Percentiles rank a stretch among this genome's conserved stretches.
phyloP scores from a whole-genome alignment of 2,113 vertebrate species.

The Malurus alboscapulatus region DNA sequence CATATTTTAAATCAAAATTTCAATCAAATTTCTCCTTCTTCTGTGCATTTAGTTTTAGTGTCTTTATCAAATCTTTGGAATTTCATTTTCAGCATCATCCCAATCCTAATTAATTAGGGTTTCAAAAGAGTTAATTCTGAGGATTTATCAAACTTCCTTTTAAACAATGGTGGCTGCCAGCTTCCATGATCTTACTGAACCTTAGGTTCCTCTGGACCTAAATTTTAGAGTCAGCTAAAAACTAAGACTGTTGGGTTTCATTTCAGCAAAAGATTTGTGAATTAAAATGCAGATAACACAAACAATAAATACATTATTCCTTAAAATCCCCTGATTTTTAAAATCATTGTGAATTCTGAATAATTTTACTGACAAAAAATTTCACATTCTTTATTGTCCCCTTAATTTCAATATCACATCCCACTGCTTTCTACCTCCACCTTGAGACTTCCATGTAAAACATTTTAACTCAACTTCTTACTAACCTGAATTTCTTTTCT shows the following conservation, averaged over 20 bases:
- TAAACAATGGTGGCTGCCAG: not conserved
- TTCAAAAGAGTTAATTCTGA: not conserved
- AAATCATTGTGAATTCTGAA: not conserved
- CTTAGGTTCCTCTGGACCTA: not conserved
- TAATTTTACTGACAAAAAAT: not conserved
- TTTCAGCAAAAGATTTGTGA: not conserved
- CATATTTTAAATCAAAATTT: not conserved
- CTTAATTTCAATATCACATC: not conserved
- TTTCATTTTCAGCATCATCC: not conserved
- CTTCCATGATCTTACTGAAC: not conserved
- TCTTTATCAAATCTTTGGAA: not conserved
- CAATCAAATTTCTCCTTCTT: not conserved
- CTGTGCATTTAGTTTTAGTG: not conserved
- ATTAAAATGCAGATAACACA: not conserved
- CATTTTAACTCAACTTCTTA: not conserved
- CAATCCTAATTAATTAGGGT: not conserved
- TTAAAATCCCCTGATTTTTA: not conserved
- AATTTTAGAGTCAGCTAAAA: conserved; percentile 15
- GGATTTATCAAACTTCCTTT: conserved; percentile 19
- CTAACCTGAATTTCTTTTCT: not conserved
- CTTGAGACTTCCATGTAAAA: not conserved
- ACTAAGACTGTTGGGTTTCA: not conserved
- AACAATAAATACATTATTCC: not conserved
- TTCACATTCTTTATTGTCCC: not conserved
- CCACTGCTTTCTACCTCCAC: not conserved